Conservation (phyloP, 2,888 invertebrate species). For the Spialia ferax region DNA sequence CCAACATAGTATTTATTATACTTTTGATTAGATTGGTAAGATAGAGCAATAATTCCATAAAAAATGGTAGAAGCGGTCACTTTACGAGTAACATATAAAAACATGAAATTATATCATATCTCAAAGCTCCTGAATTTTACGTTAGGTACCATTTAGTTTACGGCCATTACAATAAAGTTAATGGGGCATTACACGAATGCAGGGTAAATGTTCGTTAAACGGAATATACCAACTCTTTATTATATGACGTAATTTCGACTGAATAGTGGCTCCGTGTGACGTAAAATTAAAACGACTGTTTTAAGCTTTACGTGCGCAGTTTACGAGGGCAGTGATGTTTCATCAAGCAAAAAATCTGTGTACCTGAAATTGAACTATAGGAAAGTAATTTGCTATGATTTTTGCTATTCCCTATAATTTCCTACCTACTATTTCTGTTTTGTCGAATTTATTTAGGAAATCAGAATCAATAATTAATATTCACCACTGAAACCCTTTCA, state of each 20-base stretch:
- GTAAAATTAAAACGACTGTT: constrained; percentile 29
- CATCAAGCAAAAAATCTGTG: background rate
- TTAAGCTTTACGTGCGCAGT: constrained; percentile 15
- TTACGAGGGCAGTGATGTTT: constrained; percentile 12
- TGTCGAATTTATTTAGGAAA: no score
- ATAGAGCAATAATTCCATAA: background rate
- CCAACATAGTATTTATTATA: no score
- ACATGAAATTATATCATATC: background rate
- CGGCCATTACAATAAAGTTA: constrained; percentile 37
- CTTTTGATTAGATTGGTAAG: no score
- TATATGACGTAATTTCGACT: constrained; percentile 35
- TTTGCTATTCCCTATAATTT: constrained; percentile 2
- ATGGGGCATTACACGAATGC: constrained; percentile 33
- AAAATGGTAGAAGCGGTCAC: background rate
- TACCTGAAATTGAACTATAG: background rate
- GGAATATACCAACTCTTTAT: constrained; percentile 37
- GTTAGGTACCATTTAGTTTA: constrained; percentile 31
- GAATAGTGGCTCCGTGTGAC: constrained; percentile 30
- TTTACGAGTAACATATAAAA: background rate
- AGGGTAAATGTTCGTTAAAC: constrained; percentile 35
- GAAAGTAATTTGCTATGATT: background rate
- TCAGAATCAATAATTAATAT: no score
- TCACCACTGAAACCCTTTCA: no score
- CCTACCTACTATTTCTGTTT: background rate
- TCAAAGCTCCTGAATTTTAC: constrained; percentile 3